Evolutionary conservation across 2,888 invertebrate species (phyloP), one percentile per base, ranked within the genome.

Genomic region (Conomelus anceps): DNA sequence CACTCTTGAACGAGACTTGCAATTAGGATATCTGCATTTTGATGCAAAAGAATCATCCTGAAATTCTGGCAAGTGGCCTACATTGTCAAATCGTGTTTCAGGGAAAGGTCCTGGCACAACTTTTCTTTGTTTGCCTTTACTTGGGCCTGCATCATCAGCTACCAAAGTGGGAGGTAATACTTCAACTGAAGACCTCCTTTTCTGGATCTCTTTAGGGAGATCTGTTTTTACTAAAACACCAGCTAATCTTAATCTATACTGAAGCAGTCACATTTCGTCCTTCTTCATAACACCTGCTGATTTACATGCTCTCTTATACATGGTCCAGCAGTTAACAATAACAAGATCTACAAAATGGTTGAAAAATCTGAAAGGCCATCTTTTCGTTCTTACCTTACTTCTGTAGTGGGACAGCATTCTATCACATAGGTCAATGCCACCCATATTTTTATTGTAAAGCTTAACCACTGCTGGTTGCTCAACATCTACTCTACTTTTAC

Each of bases 391-490:
- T 20, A 87, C 26, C 23, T 87, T 23, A 87, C 87, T 87, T 87
- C 87, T 23, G 26, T 87, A 87, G 26, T 87, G 26, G 23, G 88
- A 29, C 3, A 88, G n/a, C 63, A 88, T 34, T 63, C 88, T 88
- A 23, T 88, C 41, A 41, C 63, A 22, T 22, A 88, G 63, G 29
- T 63, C 23, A 63, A 41, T 88, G n/a, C 22, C 63, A 22, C 63
- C 88, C 88, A 88, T 88, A 41, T 88, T 88, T 22, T 22, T 41
- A 63, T 88, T 88, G 63, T 88, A 88, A 22, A 88, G 34, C 22
- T 20, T 41, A 3, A 88, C 23, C 22, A 88, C 63, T 22, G 88
- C 88, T 88, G 88, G 88, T 63, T 88, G 88, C 17, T 22, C 22
- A 22, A 88, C 88, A 34, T 88, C 88, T 63, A 88, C 63, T 88